A percentile compares a stretch with the other conserved stretches of the same genome.
Evolutionary conservation across 2,888 invertebrate genomes (phyloP).

Genomic region (Villa cingulata): DNA sequence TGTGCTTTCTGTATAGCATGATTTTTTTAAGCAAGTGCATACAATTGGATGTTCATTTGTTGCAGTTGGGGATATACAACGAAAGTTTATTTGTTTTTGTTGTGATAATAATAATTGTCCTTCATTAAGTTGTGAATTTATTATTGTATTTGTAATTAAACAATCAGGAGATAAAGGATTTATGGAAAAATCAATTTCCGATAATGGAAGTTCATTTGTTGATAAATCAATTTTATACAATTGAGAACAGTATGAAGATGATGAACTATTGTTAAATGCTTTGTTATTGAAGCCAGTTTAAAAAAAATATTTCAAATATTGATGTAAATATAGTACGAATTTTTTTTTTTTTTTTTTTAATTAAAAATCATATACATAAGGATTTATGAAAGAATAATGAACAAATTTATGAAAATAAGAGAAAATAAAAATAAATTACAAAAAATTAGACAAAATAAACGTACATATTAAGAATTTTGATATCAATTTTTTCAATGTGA

Average conservation of each 20-base stretch:
- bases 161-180: constrained; percentile 30
- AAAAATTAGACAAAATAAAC: too few species aligned
- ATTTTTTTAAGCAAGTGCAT: constrained; percentile 24
- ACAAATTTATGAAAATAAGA: too few species aligned
- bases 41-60: constrained; percentile 35
- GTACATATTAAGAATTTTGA: too few species aligned
- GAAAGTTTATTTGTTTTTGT: constrained; percentile 13
- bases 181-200: constrained; percentile 41
- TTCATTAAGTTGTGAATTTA: constrained; percentile 15
- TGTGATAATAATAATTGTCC: not conserved
- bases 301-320: too few species aligned
- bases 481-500: too few species aligned
- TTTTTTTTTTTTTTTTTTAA: not conserved
- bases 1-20: constrained; percentile 10
- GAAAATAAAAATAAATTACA: too few species aligned
- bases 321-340: too few species aligned
- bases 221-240: constrained; percentile 41
- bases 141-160: not conserved
- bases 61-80: constrained; percentile 35
- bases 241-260: constrained; percentile 3
- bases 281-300: too few species aligned
- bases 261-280: too few species aligned
- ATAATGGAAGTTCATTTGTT: constrained; percentile 55
- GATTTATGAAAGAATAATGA: too few species aligned
- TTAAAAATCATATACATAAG: too few species aligned